Conservation (phyloP, 2,797 vertebrate genomes). For the Podarcis lilfordi region DNA sequence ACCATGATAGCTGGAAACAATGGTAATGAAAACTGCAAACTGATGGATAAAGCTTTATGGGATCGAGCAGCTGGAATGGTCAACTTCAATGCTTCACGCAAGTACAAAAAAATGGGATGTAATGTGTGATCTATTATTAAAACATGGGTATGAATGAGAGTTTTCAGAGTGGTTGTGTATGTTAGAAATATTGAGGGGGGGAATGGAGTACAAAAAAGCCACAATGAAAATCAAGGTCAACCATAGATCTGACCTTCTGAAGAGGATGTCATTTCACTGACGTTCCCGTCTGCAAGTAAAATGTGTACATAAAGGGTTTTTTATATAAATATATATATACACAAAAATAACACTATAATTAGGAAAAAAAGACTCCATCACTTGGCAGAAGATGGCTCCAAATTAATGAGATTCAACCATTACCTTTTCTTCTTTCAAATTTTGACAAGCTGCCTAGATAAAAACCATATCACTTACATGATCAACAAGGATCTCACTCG, state of each 20-base stretch:
- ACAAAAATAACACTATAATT: conserved; percentile 10
- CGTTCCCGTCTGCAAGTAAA: conserved; percentile 72
- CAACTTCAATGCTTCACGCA: conserved; percentile 63
- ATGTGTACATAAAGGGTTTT: conserved; percentile 46
- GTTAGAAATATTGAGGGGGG: conserved; percentile 59
- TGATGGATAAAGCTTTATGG: conserved; percentile 65
- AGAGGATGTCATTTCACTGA: conserved; percentile 74
- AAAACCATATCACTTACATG: neutral
- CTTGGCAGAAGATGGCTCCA: neutral
- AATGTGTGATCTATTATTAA: conserved; percentile 66
- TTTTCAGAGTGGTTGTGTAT: conserved; percentile 53
- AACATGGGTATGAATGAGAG: conserved; percentile 59
- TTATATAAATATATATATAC: neutral
- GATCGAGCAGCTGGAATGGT: conserved; percentile 69
- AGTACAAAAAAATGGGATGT: conserved; percentile 61
- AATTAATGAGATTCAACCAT: conserved; percentile 7
- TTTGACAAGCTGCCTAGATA: conserved; percentile 21
- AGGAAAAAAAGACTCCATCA: conserved; percentile 5
- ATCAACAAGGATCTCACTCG: neutral
- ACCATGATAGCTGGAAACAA: conserved; percentile 58
- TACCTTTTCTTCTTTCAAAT: accelerated
- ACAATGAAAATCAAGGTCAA: conserved; percentile 72
- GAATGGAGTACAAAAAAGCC: conserved; percentile 49
- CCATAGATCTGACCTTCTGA: conserved; percentile 77
- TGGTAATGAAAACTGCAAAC: conserved; percentile 66